These are phyloP conservation scores for Eupithecia subumbrata DNA, from an alignment of 2,888 invertebrate species.

Conservation along the genomic window DNA sequence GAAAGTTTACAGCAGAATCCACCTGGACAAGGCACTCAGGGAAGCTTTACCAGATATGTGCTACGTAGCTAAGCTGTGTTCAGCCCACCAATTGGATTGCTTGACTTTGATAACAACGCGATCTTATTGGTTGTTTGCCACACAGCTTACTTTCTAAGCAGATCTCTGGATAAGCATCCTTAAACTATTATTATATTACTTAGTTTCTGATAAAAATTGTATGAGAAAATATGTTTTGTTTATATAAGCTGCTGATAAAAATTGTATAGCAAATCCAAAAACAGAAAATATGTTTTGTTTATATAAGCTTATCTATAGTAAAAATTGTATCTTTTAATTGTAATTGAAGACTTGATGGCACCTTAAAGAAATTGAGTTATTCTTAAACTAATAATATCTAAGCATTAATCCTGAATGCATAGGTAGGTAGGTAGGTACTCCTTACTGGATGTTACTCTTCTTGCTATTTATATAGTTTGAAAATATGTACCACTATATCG, in stretches of 20 bases:
- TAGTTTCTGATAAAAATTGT: background rate
- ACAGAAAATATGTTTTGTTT: background rate
- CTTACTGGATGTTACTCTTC: background rate
- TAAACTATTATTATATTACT: background rate
- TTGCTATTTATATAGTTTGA: background rate
- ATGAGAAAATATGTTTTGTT: background rate
- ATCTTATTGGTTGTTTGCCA: background rate
- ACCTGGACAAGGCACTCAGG: conserved; percentile 8
- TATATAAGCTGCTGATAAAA: background rate
- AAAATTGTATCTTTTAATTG: background rate
- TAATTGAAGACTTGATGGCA: background rate
- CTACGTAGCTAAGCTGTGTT: background rate
- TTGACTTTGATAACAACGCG: background rate
- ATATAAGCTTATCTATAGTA: background rate
- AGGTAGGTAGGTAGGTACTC: background rate
- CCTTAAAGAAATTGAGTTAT: background rate
- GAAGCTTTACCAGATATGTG: background rate
- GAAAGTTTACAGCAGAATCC: conserved; percentile 11
- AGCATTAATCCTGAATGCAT: background rate
- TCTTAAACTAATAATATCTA: background rate
- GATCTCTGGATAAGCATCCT: background rate
- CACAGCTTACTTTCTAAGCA: background rate
- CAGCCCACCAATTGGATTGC: background rate
- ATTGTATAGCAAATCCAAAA: background rate
- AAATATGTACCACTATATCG: background rate